Evolutionary conservation across 2,888 invertebrate species (phyloP), one percentile per base, ranked within the genome.

Genomic region (Xestia xanthographa): DNA sequence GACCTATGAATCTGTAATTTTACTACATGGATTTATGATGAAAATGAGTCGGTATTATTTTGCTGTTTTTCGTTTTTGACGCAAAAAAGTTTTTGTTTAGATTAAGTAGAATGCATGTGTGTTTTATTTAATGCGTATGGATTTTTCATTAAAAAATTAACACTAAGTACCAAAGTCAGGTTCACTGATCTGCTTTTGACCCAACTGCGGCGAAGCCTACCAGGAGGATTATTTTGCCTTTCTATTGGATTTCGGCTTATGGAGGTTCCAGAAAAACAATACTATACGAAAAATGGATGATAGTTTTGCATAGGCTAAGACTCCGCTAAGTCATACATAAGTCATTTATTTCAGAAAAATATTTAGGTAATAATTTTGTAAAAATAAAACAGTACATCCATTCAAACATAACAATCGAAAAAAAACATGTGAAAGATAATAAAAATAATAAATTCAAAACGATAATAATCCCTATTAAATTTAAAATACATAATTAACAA

Each of bases 1-100:
- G 84, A 87, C 87, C 84, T 92, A 86, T 80, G 87, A 91, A 83
- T 77, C 79, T 81, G 74, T 80, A 77, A 80, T 84, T 85, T 77
- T 56, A 50, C 5, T 17, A 78, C 86, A 72, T 20, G 45, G 72
- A 84, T 50, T 45, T 67, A 72, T 62, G 34, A 71, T 34, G 14
- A 22, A 9, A 20, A 11, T 2, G 41, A 38, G 5, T 14, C 17
- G 29, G 29, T 3, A 29, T 58, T 22, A 20, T 43, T 43, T 26
- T 34, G 0, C 1, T 43, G n/a, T 11, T 38, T 17, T 11, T 9
- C 12, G n/a, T 34, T 70, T 29, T 43, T 12, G 12, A 41, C n/a
- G 17, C 1, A 4, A n/a, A 14, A 5, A 48, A 14, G 12, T 6
- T 66, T 50, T 29, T 48, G 1, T 9, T 20, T 20, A 9, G 34